Evolutionary conservation across 2,113 vertebrate genomes (phyloP).

Genomic region (Brachyhypopomus gauderio): DNA sequence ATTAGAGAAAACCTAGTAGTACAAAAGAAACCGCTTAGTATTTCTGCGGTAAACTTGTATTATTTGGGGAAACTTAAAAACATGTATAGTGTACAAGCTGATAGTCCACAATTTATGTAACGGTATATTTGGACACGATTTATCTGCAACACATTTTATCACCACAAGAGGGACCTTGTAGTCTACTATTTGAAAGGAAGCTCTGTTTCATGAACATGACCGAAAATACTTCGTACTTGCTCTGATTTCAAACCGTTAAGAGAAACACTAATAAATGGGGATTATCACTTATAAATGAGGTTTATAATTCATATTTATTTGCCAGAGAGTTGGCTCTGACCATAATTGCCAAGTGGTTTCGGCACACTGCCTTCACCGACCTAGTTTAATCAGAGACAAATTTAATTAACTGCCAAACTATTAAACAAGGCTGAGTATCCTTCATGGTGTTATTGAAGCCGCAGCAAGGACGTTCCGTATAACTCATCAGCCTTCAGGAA

Average conservation of each 20-base stretch:
- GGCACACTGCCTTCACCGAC: background rate
- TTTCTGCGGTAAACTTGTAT: background rate
- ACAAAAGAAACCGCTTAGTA: background rate
- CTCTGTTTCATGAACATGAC: background rate
- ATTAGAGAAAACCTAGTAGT: background rate
- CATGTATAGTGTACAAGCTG: background rate
- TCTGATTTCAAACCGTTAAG: background rate
- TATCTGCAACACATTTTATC: background rate
- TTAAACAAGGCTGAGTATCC: slow-evolving; percentile 3
- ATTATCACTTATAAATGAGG: background rate
- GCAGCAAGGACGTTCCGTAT: background rate
- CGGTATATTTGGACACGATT: background rate
- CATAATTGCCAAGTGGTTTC: background rate
- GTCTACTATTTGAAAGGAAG: background rate
- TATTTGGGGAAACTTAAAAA: background rate
- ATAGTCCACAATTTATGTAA: background rate
- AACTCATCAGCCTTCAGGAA: background rate
- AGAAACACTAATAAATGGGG: background rate
- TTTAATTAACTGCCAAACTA: slow-evolving; percentile 15
- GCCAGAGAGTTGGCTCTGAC: background rate
- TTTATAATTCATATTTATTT: background rate
- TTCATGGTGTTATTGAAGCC: background rate
- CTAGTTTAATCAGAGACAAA: slow-evolving; percentile 11
- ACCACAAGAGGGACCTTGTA: slow-evolving; percentile 30
- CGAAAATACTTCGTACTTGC: too few species aligned